Evolutionary conservation across 2,797 vertebrate species (phyloP).

Genomic region (Margarornis squamiger): DNA sequence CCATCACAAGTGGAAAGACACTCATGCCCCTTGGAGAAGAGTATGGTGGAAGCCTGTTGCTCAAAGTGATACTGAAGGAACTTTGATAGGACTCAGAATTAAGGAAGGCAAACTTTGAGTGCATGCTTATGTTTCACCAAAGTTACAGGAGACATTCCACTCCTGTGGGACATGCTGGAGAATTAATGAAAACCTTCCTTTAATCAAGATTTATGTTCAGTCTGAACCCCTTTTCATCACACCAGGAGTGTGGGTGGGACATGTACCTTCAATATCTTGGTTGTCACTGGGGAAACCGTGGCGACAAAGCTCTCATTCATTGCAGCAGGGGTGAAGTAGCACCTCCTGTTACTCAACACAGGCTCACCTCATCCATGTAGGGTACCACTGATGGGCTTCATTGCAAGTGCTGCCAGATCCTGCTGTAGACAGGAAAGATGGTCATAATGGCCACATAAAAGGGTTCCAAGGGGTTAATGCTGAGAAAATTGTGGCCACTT

Average conservation of each 20-base stretch:
- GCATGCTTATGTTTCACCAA: background rate
- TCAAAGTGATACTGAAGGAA: background rate
- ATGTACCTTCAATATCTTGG: background rate
- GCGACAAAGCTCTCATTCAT: background rate
- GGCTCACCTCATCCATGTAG: background rate
- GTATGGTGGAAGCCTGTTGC: background rate
- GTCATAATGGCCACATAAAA: background rate
- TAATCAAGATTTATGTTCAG: constrained; percentile 11
- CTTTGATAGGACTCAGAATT: background rate
- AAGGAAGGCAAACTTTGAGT: background rate
- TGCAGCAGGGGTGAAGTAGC: background rate
- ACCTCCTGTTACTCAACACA: background rate
- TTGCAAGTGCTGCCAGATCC: background rate
- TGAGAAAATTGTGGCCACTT: background rate
- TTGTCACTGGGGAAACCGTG: background rate
- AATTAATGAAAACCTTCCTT: constrained; percentile 4
- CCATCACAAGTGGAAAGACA: background rate
- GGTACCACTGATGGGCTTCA: background rate
- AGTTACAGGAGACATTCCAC: background rate
- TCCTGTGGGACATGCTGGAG: background rate
- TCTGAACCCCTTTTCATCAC: constrained; percentile 20
- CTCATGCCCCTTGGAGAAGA: background rate
- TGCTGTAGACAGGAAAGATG: background rate
- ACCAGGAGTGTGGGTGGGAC: background rate
- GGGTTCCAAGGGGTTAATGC: background rate